Conservation (phyloP, 1,140 invertebrate genomes). For the Doryteuthis pealeii region DNA sequence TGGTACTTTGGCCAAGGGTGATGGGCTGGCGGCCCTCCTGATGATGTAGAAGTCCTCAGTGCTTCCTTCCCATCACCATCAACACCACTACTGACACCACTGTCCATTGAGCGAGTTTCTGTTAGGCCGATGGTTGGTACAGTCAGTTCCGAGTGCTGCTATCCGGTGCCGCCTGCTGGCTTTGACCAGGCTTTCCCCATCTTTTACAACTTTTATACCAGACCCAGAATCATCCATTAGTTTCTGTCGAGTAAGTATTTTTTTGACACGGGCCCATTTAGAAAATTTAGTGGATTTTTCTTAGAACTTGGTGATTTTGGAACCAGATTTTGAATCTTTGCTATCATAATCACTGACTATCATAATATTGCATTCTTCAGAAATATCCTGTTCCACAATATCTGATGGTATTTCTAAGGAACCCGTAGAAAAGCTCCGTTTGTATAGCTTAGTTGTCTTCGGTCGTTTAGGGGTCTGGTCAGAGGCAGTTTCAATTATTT, state of each 20-base stretch:
- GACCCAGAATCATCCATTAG: slow-evolving; percentile 41
- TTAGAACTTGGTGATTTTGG: slow-evolving; percentile 37
- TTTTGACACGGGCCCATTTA: slow-evolving; percentile 56
- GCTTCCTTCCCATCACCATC: slow-evolving; percentile 35
- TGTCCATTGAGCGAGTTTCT: slow-evolving; percentile 42
- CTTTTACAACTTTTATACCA: slow-evolving; percentile 36
- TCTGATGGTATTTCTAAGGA: slow-evolving; percentile 49
- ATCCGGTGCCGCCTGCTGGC: slow-evolving; percentile 28
- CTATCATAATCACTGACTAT: slow-evolving; percentile 29
- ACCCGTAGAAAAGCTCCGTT: slow-evolving; percentile 53
- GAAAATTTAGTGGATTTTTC: slow-evolving; percentile 46
- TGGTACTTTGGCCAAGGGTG: slow-evolving; percentile 25
- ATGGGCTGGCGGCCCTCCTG: slow-evolving; percentile 45
- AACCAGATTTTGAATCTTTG: slow-evolving; percentile 22
- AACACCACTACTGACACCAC: slow-evolving; percentile 43
- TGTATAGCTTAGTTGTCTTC: slow-evolving; percentile 35
- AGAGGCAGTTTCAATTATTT: slow-evolving; percentile 42
- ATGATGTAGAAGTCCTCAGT: slow-evolving; percentile 37
- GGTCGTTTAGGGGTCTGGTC: slow-evolving; percentile 38
- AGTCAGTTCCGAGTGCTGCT: slow-evolving; percentile 33
- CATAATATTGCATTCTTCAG: slow-evolving; percentile 32
- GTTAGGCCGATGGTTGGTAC: slow-evolving; percentile 29
- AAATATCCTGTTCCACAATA: slow-evolving; percentile 39
- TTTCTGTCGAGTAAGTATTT: slow-evolving; percentile 50
- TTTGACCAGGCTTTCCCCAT: background rate